These are phyloP conservation scores for Spizaetus ornatus DNA, from an alignment of 2,113 vertebrate genomes.

Conservation along the genomic window DNA sequence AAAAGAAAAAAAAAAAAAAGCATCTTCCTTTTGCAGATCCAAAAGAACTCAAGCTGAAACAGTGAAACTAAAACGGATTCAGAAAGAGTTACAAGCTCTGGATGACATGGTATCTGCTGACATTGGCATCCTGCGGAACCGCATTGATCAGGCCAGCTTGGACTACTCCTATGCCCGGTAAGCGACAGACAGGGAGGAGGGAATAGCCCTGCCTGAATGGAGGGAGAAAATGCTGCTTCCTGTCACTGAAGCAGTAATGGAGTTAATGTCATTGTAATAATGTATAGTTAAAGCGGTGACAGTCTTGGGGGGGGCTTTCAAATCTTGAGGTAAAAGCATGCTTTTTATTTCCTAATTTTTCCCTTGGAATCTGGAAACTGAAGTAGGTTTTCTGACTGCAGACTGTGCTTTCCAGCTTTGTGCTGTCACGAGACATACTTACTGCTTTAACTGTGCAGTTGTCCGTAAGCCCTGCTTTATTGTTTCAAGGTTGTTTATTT, in stretches of 20 bases:
- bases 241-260: not conserved
- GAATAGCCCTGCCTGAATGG: not conserved
- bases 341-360: not conserved
- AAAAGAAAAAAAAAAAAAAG: not conserved
- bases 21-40: conserved; percentile 76
- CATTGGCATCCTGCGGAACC: conserved; percentile 87
- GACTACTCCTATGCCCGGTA: conserved; percentile 88
- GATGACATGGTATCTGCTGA: conserved; percentile 93
- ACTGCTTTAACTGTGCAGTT: conserved; percentile 7
- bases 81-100: conserved; percentile 90
- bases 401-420: not conserved
- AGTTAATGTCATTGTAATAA: not conserved
- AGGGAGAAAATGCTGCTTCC: not conserved
- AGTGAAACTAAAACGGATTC: conserved; percentile 89
- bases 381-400: not conserved
- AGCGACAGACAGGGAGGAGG: not conserved
- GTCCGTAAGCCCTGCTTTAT: not conserved
- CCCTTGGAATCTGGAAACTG: not conserved
- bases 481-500: conserved; percentile 32
- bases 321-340: not conserved
- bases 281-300: not conserved
- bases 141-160: conserved; percentile 90
- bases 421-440: not conserved
- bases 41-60: conserved; percentile 92
- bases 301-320: not conserved